Percentiles rank a stretch among this genome's conserved stretches.
phyloP scores from a whole-genome alignment of 1,140 invertebrate genomes.

The Chrysomallon squamiferum region DNA sequence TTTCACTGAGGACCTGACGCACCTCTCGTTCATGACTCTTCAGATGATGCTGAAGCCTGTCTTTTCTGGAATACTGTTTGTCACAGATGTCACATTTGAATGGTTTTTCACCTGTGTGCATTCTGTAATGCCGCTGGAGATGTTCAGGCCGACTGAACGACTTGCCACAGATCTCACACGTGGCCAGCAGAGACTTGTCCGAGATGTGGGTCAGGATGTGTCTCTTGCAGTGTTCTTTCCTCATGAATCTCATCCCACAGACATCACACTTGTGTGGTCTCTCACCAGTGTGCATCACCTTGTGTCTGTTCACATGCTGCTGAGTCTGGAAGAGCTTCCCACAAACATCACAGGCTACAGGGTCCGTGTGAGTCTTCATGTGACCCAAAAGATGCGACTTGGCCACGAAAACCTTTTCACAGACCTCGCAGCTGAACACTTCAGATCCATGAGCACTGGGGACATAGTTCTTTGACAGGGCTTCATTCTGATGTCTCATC shows the following conservation, averaged over 20 bases:
- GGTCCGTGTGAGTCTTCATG: constrained; percentile 70
- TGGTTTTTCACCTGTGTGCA: constrained; percentile 32
- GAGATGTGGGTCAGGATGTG: constrained; percentile 72
- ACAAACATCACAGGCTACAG: constrained; percentile 70
- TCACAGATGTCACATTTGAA: constrained; percentile 7
- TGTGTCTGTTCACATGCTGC: constrained; percentile 80
- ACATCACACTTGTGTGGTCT: constrained; percentile 50
- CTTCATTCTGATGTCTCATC: neutral
- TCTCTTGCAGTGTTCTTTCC: constrained; percentile 72
- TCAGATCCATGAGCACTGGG: neutral
- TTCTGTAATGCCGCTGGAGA: constrained; percentile 77
- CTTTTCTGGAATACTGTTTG: neutral
- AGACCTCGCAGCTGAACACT: constrained; percentile 1
- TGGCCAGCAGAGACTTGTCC: constrained; percentile 59
- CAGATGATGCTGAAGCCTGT: constrained; percentile 9
- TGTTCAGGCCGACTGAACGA: constrained; percentile 89
- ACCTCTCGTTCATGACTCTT: constrained; percentile 26
- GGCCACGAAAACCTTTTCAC: neutral
- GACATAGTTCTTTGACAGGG: no score
- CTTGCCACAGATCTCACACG: constrained; percentile 72
- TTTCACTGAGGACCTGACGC: neutral
- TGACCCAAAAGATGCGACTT: neutral
- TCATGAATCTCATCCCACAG: constrained; percentile 69
- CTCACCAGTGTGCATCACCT: constrained; percentile 89
- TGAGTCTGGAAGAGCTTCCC: constrained; percentile 87